These are phyloP conservation scores for Microctonus brassicae DNA, from an alignment of 2,888 invertebrate genomes.

Conservation along the genomic window DNA sequence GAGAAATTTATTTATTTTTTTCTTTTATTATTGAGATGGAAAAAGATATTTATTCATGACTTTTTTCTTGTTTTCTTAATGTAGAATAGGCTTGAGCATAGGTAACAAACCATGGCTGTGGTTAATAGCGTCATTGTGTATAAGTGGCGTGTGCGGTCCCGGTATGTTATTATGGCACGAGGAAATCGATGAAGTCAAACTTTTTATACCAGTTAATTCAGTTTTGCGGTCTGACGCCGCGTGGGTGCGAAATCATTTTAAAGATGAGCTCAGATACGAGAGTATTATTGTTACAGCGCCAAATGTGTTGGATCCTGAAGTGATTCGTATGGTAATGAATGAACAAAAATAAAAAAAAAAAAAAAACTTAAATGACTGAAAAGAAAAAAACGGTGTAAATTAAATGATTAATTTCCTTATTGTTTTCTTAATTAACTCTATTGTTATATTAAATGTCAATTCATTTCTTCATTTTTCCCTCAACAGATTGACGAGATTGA, in stretches of 20 bases:
- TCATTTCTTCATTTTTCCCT: background rate
- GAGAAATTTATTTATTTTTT: background rate
- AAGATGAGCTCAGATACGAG: constrained; percentile 65
- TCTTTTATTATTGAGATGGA: background rate
- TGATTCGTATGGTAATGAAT: constrained; percentile 61
- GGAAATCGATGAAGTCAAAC: constrained; percentile 62
- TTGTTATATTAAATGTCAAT: background rate
- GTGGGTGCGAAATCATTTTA: constrained; percentile 65
- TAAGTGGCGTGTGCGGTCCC: constrained; percentile 58
- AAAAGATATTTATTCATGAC: background rate
- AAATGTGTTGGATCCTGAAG: constrained; percentile 64
- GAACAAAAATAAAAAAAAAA: no score
- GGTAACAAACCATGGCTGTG: constrained; percentile 61
- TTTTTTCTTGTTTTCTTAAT: background rate
- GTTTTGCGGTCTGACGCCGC: constrained; percentile 57
- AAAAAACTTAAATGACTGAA: background rate
- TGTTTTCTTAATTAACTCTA: background rate
- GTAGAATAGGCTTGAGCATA: constrained; percentile 60
- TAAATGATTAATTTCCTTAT: constrained; percentile 8
- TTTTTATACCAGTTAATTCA: constrained; percentile 64
- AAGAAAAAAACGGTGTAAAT: background rate
- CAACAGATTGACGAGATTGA: constrained; percentile 61
- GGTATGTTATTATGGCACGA: constrained; percentile 64
- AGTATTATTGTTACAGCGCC: constrained; percentile 66
- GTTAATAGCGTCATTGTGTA: constrained; percentile 54